Base-by-base conservation (phyloP, 2,797 vertebrate genomes). In the Margarornis squamiger region DNA sequence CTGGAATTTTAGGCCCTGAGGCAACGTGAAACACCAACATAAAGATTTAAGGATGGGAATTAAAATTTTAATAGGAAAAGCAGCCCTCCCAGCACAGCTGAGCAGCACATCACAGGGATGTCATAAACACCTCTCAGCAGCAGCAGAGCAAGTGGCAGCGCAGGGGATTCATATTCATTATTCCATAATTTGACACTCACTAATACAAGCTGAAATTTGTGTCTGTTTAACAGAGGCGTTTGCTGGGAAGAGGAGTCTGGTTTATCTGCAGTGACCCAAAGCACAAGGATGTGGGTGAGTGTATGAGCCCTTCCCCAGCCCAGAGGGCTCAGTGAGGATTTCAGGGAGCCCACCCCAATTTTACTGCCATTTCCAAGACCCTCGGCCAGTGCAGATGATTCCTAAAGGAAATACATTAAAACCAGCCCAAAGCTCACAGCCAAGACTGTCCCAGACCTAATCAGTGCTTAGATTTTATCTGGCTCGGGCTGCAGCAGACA, bases 41-140 rank as follows among this genome's bases (percentile, higher is more conserved):
- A 7, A 46, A 76, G 79, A 84, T 92, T 94, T 82, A 72, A 92
- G 79, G 90, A 54, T 71, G 39, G 18, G 90, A 86, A 79, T 93
- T 66, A n/a, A 84, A 92, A 88, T 71, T 34, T 39, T 51, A 68
- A 91, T 41, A 52, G 90, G 55, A 79, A 91, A 92, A 85, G 75
- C 62, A 66, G 49, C 61, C 23, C 14, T 32, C 52, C 9, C 2
- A 29, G 62, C 90, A 39, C 24, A 49, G 83, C 68, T 20, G 83
- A 94, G 82, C 24, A 87, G 79, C 85, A 49, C 92, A 89, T 52
- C 84, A 62, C 48, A 83, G 88, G 76, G 41, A 77, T 26, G 76
- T 62, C 86, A 62, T 49, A 41, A 91, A 74, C 89, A 62, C 18
- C 73, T 77, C 84, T 32, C 0, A 57, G 95, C 70, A 81, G 79